Evolutionary conservation across 35 echinoderm and acorn worm genomes (phyloP).

Genomic region (Apostichopus parvimensis): DNA sequence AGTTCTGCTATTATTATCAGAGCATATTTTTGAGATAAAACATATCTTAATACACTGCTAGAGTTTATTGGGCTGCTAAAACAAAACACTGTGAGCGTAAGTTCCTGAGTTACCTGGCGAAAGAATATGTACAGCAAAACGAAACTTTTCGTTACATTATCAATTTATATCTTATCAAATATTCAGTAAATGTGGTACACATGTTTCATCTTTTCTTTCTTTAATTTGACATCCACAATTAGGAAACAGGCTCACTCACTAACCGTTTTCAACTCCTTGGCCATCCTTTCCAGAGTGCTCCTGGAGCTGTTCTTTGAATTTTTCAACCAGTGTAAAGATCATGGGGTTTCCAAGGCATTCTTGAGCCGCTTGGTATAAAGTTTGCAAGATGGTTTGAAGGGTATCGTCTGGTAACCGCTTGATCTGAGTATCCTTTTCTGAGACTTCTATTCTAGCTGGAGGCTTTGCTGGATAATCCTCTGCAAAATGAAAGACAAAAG

Average conservation of each 20-base stretch:
- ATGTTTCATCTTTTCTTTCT: too few species aligned
- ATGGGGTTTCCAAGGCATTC: constrained; percentile 9
- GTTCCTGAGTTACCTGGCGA: too few species aligned
- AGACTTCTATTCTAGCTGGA: constrained; percentile 29
- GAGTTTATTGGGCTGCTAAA: too few species aligned
- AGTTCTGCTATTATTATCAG: too few species aligned
- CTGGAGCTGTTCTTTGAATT: neutral
- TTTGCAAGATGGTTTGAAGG: constrained; percentile 13
- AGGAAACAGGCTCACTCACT: neutral
- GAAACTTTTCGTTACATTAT: too few species aligned
- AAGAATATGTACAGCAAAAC: too few species aligned
- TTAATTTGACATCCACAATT: too few species aligned
- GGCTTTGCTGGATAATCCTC: constrained; percentile 19
- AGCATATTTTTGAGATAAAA: too few species aligned
- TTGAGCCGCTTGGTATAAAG: constrained; percentile 5
- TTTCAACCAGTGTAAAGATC: constrained; percentile 16
- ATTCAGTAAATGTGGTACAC: too few species aligned
- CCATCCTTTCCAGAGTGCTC: neutral
- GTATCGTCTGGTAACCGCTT: neutral
- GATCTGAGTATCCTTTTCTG: constrained; percentile 15
- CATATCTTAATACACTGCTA: too few species aligned
- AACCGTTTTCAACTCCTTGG: neutral
- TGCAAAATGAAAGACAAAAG: neutral
- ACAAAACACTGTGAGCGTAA: too few species aligned
- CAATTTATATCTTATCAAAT: too few species aligned